Evolutionary conservation across 2,888 invertebrate species (phyloP), one percentile per base, ranked within the genome.

Genomic region (Dromius quadrimaculatus): DNA sequence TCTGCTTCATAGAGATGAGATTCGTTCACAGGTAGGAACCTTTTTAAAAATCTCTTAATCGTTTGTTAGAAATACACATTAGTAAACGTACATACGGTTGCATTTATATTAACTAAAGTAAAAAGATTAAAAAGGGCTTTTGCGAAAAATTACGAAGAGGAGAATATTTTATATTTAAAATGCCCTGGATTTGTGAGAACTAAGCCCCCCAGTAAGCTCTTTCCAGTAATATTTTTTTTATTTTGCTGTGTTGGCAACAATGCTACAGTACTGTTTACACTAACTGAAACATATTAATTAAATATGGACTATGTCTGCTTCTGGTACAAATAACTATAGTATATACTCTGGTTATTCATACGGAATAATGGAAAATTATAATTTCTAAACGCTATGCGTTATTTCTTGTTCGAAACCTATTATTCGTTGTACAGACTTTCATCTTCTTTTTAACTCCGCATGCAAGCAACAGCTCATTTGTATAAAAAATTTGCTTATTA

Each of bases 91-190:
- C 41, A 34, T 62, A 62, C 41, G 38, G 50, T 54, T 65, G 54
- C 47, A 65, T 65, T 65, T 65, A 65, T 65, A 65, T 65, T 65
- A 65, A 65, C 65, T 65, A 65, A 65, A 65, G 65, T 65, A 65
- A 65, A 65, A 65, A 65, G 65, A 65, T 65, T 65, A 65, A 65
- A 65, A 47, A 65, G 20, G 47, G 50, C 36, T 65, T 54, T 32
- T 47, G 65, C 65, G 50, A 62, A 62, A 62, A 62, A 62, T 62
- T 62, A 62, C 62, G 62, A 45, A 68, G 68, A 68, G 68, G 59
- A 68, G 38, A 45, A 68, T 68, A 68, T 68, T 68, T 68, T 68
- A 68, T 68, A 68, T 68, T 68, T 68, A 68, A 68, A 68, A 68
- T 68, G 45, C 68, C 43, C 45, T 59, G 68, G 68, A 68, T 68